phyloP scores from a whole-genome alignment of 2,797 vertebrate genomes.

The Phrynocephalus vlangalii region DNA sequence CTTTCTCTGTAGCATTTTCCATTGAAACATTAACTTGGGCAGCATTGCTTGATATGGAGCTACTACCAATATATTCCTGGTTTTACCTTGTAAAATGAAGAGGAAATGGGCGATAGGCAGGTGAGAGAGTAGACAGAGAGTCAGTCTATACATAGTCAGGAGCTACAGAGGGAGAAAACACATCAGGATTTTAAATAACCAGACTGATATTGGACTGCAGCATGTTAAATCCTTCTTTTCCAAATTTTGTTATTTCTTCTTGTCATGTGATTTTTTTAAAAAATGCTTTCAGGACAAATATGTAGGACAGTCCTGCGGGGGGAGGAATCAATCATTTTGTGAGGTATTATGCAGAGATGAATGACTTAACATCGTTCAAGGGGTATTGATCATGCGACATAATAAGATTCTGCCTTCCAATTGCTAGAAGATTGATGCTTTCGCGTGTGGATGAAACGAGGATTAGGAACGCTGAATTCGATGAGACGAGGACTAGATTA shows the following conservation, averaged over 20 bases:
- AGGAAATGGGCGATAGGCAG: too few species aligned
- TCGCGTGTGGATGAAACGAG: slow-evolving; percentile 58
- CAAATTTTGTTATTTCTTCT: not conserved
- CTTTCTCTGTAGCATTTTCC: too few species aligned
- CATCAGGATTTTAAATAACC: too few species aligned
- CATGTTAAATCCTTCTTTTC: not conserved
- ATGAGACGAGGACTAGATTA: slow-evolving; percentile 69
- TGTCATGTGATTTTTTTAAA: not conserved
- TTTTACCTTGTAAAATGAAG: too few species aligned
- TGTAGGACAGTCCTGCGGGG: slow-evolving; percentile 38
- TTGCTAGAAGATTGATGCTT: slow-evolving; percentile 66
- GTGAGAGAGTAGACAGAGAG: too few species aligned
- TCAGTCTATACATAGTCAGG: too few species aligned
- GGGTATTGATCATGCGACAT: slow-evolving; percentile 68
- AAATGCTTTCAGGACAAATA: slow-evolving; percentile 11
- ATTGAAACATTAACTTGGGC: too few species aligned
- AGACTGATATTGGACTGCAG: too few species aligned
- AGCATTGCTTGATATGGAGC: too few species aligned
- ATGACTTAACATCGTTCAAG: slow-evolving; percentile 57
- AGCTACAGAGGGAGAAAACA: too few species aligned
- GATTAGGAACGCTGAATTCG: slow-evolving; percentile 63
- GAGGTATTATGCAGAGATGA: slow-evolving; percentile 56
- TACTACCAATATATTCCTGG: too few species aligned
- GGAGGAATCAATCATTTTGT: slow-evolving; percentile 51
- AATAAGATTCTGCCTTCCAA: slow-evolving; percentile 61